Evolutionary conservation across 2,888 invertebrate species (phyloP), one percentile per base, ranked within the genome.

Genomic region (Linnaemya tessellans): DNA sequence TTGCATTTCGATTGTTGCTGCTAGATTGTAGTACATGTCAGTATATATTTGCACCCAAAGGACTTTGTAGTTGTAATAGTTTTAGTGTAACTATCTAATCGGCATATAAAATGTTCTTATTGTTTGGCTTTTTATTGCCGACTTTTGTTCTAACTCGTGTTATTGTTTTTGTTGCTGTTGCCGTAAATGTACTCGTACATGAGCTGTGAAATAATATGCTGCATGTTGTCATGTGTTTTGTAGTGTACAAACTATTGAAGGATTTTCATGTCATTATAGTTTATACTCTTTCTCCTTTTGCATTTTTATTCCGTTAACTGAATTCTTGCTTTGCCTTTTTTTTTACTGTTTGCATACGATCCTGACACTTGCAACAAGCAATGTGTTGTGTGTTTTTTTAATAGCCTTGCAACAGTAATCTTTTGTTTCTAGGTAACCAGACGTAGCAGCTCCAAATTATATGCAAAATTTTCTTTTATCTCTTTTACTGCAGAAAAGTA

Each of bases 181-280:
- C 20, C 58, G 46, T 1, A n/a, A 51, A 64, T 64, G 41, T 41
- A n/a, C n/a, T n/a, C n/a, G n/a, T n/a, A 18, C 25, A 54, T 75
- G 30, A 9, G 22, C 20, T 35, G 43, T 67, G 7, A 46, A 62
- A 62, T 51, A 70, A 49, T 51, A 62, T 79, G 41, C 30, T 30
- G 60, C 70, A 51, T 49, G 18, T 41, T 75, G 74, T 58, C 78
- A 56, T 67, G 41, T 83, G 60, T 78, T 83, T 56, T 43, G 43
- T 20, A 73, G 51, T 41, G 30, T 20, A 78, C 22, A 74, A 70
- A 79, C 70, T 74, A 79, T 79, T 79, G 79, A 79, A 68, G 70
- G 79, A 84, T 84, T 79, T 84, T 74, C 68, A 22, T 79, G 74
- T 56, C 73, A 62, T 64, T 64, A 41, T 38, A 79, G 62, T 74